Evolutionary conservation across 37 sponge, comb jelly and placozoan genomes (phyloP), one percentile per base, ranked within the genome.

Genomic region (Tethya wilhelma): DNA sequence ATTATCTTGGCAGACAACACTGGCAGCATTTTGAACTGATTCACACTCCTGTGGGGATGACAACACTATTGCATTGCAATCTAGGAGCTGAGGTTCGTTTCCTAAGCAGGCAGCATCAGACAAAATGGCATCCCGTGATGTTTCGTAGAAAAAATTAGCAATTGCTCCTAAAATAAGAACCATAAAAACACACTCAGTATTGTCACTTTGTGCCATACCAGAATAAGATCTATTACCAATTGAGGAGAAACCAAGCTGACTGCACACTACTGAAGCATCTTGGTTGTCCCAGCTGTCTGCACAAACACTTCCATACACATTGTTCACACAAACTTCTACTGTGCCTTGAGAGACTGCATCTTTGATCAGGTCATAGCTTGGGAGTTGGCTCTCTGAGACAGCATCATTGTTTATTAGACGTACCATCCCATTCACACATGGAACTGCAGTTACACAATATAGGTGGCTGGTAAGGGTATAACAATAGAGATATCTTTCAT

Each of bases 201-300:
- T n/a, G n/a, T n/a, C n/a, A n/a, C n/a, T n/a, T n/a, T n/a, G n/a
- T n/a, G n/a, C n/a, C n/a, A n/a, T n/a, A n/a, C 17, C 34, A 66
- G 38, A 28, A 12, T 34, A 6, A 60, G n/a, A 20, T 60, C 4
- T 20, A 37, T 34, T 73, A 80, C 81, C 81, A 80, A 71, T 59
- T 28, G 71, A 62, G 22, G 81, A 80, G 60, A 80, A 80, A 26
- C 81, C 81, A 0, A 80, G 39, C 43, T 80, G 81, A 42, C 60
- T 41, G 59, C 81, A 80, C 34, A 59, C 81, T 0, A 80, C 71
- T 42, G 81, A 70, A 12, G 81, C 81, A 80, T 80, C 81, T 19
- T 25, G 12, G 40, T 70, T 69, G 14, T 22, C 40, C 81, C 81
- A 80, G 8, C 17, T 22, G n/a, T 69, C 45, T 26, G 59, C 71